Percentiles rank a stretch among this genome's conserved stretches.
phyloP scores from a whole-genome alignment of 2,113 vertebrate species.

The Spheniscus mendiculus region DNA sequence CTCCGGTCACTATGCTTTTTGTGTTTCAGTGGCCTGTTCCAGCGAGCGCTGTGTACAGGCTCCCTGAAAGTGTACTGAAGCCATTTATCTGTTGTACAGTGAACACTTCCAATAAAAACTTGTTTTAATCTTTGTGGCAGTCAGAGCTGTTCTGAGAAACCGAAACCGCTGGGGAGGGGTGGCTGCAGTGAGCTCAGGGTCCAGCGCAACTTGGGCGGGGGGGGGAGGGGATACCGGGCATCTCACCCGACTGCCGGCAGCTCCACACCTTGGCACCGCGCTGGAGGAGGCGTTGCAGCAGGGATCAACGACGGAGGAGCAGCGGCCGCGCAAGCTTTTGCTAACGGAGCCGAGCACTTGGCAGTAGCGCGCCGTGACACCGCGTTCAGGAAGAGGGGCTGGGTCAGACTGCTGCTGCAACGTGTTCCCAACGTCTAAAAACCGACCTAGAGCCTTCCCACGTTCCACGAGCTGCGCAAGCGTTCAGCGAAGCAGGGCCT shows the following conservation, averaged over 20 bases:
- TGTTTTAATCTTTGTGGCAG: not conserved
- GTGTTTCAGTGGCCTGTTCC: not conserved
- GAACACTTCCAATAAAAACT: slow-evolving; percentile 29
- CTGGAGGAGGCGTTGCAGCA: not conserved
- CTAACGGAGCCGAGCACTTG: not conserved
- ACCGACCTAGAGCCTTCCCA: rapidly evolving
- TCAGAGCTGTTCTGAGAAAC: not conserved
- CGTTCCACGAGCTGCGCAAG: rapidly evolving
- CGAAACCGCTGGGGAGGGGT: not conserved
- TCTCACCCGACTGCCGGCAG: not conserved
- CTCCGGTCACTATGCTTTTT: not conserved
- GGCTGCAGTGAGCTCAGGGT: not conserved
- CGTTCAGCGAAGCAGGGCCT: rapidly evolving
- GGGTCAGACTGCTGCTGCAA: not conserved
- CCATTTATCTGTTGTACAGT: not conserved
- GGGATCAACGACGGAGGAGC: rapidly evolving
- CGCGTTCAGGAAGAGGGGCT: rapidly evolving
- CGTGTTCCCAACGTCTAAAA: not conserved
- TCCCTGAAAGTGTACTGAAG: not conserved
- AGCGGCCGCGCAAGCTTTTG: not conserved
- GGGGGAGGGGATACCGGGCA: not conserved
- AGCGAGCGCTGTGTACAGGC: not conserved
- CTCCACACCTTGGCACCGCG: not conserved
- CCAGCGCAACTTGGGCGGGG: not conserved
- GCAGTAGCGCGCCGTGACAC: not conserved